Evolutionary conservation across 2,113 vertebrate species (phyloP).

Genomic region (Psittacula cyanocephala): DNA sequence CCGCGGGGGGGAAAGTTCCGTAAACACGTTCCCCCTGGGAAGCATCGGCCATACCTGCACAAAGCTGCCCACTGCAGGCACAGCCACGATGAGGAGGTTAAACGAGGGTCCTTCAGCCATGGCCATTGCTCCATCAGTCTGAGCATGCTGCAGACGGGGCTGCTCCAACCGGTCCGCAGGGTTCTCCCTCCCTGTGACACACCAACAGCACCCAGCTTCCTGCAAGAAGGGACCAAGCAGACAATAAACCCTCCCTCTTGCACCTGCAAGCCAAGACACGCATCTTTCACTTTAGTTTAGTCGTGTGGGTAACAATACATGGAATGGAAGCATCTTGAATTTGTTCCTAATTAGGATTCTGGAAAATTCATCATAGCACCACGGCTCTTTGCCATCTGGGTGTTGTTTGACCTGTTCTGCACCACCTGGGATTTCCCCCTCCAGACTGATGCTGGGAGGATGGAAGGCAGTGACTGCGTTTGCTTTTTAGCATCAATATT

Average conservation of each 20-base stretch:
- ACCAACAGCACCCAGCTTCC: background rate
- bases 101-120: background rate
- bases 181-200: background rate
- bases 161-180: background rate
- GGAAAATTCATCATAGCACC: background rate
- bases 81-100: background rate
- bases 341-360: background rate
- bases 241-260: background rate
- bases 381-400: background rate
- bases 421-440: background rate
- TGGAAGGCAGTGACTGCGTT: background rate
- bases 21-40: background rate
- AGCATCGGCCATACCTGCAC: rapidly evolving
- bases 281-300: background rate
- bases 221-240: background rate
- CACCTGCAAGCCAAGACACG: background rate
- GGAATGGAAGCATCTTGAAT: background rate
- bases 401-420: background rate
- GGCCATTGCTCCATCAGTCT: rapidly evolving
- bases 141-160: background rate
- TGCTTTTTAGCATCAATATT: background rate
- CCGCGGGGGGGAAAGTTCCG: background rate
- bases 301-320: background rate
- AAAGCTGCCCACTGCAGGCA: background rate
- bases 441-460: background rate